Evolutionary conservation across 2,888 invertebrate genomes (phyloP).

Genomic region (Calephelis perditalis): DNA sequence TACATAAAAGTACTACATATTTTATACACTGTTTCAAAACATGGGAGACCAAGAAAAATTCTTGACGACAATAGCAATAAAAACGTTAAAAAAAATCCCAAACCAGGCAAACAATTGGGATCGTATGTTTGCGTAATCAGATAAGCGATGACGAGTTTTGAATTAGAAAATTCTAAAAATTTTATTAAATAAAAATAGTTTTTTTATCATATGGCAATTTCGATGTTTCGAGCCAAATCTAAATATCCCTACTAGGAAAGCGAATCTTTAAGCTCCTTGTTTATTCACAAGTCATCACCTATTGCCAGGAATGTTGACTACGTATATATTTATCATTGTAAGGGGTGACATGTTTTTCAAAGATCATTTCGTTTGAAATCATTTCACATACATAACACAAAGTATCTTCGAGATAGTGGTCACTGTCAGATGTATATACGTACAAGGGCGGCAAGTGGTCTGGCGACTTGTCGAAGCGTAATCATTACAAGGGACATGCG

Average conservation of each 20-base stretch:
- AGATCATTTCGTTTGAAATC: conserved; percentile 6
- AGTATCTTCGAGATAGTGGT: too few species aligned
- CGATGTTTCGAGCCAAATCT: neutral
- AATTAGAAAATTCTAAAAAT: too few species aligned
- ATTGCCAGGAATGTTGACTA: conserved; percentile 4
- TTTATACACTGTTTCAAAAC: too few species aligned
- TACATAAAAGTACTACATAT: too few species aligned
- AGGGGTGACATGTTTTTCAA: conserved; percentile 3
- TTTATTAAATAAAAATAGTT: too few species aligned
- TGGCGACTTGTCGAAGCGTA: conserved; percentile 6
- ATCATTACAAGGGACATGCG: conserved; percentile 18
- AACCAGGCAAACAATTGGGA: too few species aligned
- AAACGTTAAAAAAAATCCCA: too few species aligned
- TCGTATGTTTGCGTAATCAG: too few species aligned
- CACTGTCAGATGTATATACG: too few species aligned
- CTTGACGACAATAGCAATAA: too few species aligned
- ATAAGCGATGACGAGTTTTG: too few species aligned
- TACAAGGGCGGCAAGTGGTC: conserved; percentile 5
- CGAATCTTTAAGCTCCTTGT: conserved; percentile 13
- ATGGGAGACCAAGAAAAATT: too few species aligned
- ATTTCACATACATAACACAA: neutral
- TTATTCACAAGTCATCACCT: conserved; percentile 10
- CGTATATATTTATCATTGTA: conserved; percentile 5
- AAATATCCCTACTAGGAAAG: conserved; percentile 7
- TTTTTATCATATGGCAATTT: neutral